Base-by-base conservation (phyloP, 64 coral and sea anemone species). In the Acropora yongei region DNA sequence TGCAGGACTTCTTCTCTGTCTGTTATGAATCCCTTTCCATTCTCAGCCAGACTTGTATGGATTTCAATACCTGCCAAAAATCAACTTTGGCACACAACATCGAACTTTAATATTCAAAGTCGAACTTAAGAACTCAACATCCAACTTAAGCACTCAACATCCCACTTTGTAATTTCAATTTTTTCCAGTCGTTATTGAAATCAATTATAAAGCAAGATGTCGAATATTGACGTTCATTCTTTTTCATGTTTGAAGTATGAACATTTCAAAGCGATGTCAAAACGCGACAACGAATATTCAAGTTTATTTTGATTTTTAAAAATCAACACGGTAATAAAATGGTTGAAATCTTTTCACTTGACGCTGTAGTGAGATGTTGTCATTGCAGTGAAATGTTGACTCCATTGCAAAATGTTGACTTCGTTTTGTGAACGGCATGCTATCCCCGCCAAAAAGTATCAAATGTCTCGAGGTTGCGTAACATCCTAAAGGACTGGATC, bases 201-300 rank as follows among this genome's bases (percentile, higher is more conserved):
- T 4, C 58, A 63, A 63, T 63, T 63, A 63, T 63, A 63, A 63
- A 63, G 58, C 58, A 63, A 8, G 12, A 63, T 63, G 12, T 63
- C 58, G 58, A 63, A 63, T 63, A 63, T 63, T 63, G 58, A 63
- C 12, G 58, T 63, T 63, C 3, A 63, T 63, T 63, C 58, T 63
- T 63, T 63, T 63, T 63, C 58, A 63, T 63, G 58, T 63, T 63
- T 63, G 58, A 63, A 63, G 58, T 63, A 63, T 63, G 58, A 58
- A 77, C 74, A 55, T 74, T 89, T 39, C 47, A 89, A 17, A 74
- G 49, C 42, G 17, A 75, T 77, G 75, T 77, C 75, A 77, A 77
- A 77, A 47, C 44, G 75, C 44, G 10, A 77, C 41, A 48, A 46
- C 44, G 75, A 47, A 77, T 47, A 46, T 44, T 77, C 75, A 47